A percentile compares a stretch with the other conserved stretches of the same genome.
Evolutionary conservation across 2,113 vertebrate species (phyloP).

Genomic region (Odocoileus virginianus): DNA sequence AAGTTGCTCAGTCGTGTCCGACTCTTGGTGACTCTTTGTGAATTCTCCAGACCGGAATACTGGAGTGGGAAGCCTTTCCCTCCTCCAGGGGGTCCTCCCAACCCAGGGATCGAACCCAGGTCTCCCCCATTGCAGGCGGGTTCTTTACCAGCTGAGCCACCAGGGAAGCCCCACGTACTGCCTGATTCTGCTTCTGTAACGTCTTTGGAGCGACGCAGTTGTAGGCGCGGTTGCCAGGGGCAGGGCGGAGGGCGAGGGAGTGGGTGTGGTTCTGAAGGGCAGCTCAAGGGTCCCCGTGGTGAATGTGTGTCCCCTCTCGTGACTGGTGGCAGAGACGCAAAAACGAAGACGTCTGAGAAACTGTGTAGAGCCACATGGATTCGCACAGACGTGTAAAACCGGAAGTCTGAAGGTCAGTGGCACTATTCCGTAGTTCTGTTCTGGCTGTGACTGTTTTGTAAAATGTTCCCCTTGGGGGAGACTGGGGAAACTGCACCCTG

Average conservation of each 20-base stretch:
- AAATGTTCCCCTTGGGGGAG: not conserved
- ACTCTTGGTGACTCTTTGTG: not conserved
- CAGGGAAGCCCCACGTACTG: not conserved
- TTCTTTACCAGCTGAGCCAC: not conserved
- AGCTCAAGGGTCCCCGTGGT: not conserved
- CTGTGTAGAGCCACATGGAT: not conserved
- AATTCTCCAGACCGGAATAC: not conserved
- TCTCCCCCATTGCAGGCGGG: not conserved
- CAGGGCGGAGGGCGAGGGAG: too few species aligned
- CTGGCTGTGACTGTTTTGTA: not conserved
- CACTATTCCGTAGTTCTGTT: not conserved
- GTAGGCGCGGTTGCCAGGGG: not conserved
- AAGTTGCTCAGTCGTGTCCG: not conserved
- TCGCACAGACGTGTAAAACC: too few species aligned
- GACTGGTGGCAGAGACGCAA: not conserved
- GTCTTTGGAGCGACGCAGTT: not conserved
- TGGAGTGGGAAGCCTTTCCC: not conserved
- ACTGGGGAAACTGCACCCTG: not conserved
- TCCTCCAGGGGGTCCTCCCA: not conserved
- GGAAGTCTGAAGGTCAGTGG: not conserved
- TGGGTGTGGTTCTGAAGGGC: not conserved
- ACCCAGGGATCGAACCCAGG: not conserved
- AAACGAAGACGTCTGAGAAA: not conserved
- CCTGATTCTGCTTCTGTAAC: not conserved
- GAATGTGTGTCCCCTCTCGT: not conserved